These are phyloP conservation scores for Punctoribates punctum DNA, from an alignment of 2,888 invertebrate genomes.

Conservation along the genomic window DNA sequence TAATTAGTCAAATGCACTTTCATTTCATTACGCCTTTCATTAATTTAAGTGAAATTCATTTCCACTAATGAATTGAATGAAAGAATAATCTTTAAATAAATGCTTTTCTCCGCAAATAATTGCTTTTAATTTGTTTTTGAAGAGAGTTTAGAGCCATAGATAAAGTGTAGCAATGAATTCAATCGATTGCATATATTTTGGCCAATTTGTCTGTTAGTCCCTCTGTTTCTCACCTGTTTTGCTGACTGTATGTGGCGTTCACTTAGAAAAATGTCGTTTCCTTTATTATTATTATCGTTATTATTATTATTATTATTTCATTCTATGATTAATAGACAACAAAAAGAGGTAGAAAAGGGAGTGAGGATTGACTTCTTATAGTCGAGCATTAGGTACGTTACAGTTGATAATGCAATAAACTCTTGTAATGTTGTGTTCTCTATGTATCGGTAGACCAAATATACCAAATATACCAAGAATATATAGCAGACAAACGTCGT, in stretches of 20 bases:
- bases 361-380: background rate
- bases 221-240: background rate
- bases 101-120: background rate
- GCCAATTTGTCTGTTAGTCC: background rate
- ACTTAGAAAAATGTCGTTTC: conserved; percentile 6
- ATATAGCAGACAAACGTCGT: background rate
- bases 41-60: background rate
- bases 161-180: background rate
- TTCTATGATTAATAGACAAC: conserved; percentile 2
- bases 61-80: background rate
- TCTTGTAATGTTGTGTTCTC: conserved; percentile 8
- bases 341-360: background rate
- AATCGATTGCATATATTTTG: background rate
- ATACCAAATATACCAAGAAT: background rate
- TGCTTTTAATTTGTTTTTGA: conserved; percentile 5
- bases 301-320: background rate
- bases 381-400: background rate
- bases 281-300: background rate
- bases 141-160: background rate
- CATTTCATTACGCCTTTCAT: conserved; percentile 19
- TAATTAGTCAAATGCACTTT: conserved; percentile 23
- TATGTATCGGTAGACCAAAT: background rate
- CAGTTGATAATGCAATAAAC: background rate
- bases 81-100: conserved; percentile 6
- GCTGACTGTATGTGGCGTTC: background rate